These are phyloP conservation scores for Gastrophysa polygoni DNA, from an alignment of 2,888 invertebrate species.

Conservation along the genomic window DNA sequence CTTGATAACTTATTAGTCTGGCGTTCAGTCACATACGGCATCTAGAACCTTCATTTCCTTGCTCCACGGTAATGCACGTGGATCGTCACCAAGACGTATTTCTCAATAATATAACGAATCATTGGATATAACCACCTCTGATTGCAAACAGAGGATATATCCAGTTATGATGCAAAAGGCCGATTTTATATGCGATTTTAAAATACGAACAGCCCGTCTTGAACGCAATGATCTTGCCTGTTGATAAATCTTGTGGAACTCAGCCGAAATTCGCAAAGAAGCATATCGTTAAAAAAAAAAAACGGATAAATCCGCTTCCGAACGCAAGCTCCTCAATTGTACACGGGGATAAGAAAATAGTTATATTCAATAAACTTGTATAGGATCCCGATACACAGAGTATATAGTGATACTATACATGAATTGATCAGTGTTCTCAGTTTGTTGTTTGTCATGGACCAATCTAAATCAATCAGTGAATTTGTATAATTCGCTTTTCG, in stretches of 20 bases:
- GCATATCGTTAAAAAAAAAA: not conserved
- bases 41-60: too few relatives aligned
- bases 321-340: conserved; percentile 3
- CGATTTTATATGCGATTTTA: not conserved
- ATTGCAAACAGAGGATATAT: not conserved
- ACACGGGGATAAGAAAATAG: too few relatives aligned
- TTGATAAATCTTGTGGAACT: not conserved
- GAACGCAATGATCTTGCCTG: not conserved
- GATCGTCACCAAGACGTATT: too few relatives aligned
- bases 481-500: not conserved
- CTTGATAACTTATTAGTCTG: too few relatives aligned
- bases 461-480: not conserved
- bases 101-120: too few relatives aligned
- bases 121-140: too few relatives aligned
- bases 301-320: not conserved
- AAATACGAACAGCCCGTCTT: not conserved
- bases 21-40: too few relatives aligned
- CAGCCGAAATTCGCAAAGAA: not conserved
- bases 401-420: too few relatives aligned
- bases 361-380: too few relatives aligned
- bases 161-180: not conserved
- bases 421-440: not conserved
- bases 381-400: too few relatives aligned
- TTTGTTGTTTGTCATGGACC: not conserved
- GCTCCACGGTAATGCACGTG: too few relatives aligned